These are phyloP conservation scores for Pachymerium ferrugineum DNA, from an alignment of 2,888 invertebrate species.

Conservation along the genomic window DNA sequence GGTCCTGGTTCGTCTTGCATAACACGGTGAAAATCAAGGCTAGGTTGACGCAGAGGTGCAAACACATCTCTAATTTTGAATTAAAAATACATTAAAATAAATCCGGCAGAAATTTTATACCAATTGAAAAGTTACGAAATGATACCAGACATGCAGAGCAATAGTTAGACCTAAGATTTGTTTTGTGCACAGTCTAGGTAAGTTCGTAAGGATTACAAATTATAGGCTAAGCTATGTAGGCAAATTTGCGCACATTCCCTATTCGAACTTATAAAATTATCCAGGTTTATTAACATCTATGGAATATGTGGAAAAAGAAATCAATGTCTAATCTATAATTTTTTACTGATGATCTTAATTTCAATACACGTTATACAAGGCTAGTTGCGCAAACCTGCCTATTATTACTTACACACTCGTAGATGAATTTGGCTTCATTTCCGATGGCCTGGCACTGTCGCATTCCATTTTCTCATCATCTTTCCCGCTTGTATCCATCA, in stretches of 20 bases:
- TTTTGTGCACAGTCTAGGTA: not conserved
- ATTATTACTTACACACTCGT: not conserved
- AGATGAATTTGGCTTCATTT: no score
- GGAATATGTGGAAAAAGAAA: not conserved
- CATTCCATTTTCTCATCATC: not conserved
- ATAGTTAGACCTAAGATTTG: not conserved
- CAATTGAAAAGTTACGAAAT: not conserved
- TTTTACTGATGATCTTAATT: not conserved
- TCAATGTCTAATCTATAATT: not conserved
- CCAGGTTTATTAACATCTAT: not conserved
- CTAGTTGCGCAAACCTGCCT: not conserved
- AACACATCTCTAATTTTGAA: not conserved
- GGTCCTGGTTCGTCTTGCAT: slow-evolving; percentile 27
- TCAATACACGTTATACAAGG: not conserved
- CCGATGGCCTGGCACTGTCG: not conserved
- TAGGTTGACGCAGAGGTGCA: slow-evolving; percentile 19
- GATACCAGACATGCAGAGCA: not conserved
- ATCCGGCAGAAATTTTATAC: not conserved
- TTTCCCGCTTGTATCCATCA: not conserved
- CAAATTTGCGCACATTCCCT: no score
- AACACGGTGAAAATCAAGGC: not conserved
- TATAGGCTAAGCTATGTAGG: no score
- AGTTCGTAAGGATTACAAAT: not conserved
- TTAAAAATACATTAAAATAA: not conserved
- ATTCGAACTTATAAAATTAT: not conserved